These are phyloP conservation scores for Pandion haliaetus DNA, from an alignment of 2,113 vertebrate species.

Conservation along the genomic window DNA sequence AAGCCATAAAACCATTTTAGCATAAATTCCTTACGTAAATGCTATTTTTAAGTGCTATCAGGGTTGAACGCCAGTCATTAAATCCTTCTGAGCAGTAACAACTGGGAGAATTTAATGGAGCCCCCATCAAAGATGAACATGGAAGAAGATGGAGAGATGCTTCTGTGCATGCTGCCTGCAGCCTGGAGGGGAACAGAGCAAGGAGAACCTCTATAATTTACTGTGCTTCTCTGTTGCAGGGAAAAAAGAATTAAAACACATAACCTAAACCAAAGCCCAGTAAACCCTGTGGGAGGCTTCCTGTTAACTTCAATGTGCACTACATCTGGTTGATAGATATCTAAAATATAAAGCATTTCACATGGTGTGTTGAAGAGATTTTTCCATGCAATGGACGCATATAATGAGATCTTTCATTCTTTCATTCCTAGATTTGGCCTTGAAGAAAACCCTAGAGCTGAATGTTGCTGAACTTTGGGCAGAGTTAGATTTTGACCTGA, in stretches of 20 bases:
- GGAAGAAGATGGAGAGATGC: slow-evolving; percentile 14
- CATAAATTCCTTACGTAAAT: background rate
- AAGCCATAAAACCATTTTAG: background rate
- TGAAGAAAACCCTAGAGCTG: background rate
- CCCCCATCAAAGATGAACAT: slow-evolving; percentile 24
- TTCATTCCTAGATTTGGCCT: background rate
- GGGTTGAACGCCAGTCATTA: slow-evolving; percentile 13
- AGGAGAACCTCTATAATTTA: slow-evolving; percentile 49
- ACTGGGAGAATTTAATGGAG: slow-evolving; percentile 17
- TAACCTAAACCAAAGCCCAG: slow-evolving; percentile 44
- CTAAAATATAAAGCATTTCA: slow-evolving; percentile 35
- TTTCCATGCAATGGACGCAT: background rate
- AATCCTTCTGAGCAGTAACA: slow-evolving; percentile 34
- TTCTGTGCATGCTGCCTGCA: slow-evolving; percentile 27
- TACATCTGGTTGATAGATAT: slow-evolving; percentile 40
- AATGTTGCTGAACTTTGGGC: background rate
- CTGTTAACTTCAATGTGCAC: slow-evolving; percentile 44
- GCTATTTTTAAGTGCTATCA: slow-evolving; percentile 3
- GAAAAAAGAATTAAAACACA: slow-evolving; percentile 34
- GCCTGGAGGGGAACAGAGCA: slow-evolving; percentile 24
- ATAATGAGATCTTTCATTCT: slow-evolving; percentile 23
- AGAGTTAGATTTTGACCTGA: background rate
- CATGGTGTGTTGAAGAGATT: slow-evolving; percentile 12
- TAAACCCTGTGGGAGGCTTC: slow-evolving; percentile 41
- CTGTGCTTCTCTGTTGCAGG: slow-evolving; percentile 22